Evolutionary conservation across 1,140 invertebrate species (phyloP).

Genomic region (Diorhabda sublineata): DNA sequence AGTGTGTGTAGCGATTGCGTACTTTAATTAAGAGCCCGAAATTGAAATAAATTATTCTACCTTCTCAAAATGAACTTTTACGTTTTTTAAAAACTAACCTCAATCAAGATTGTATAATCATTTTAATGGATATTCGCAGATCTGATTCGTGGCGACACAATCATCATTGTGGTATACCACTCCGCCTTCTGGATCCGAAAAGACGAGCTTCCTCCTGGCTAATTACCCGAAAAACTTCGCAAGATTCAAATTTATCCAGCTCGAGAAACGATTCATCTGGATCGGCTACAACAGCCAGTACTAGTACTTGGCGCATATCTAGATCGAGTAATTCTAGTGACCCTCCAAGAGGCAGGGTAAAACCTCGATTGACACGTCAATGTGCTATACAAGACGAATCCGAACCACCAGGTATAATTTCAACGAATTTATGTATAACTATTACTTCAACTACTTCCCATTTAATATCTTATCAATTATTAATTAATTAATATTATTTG

Average conservation of each 20-base stretch:
- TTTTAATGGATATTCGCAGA: slow-evolving; percentile 25
- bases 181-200: slow-evolving; percentile 69
- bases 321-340: slow-evolving; percentile 66
- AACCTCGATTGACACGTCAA: slow-evolving; percentile 71
- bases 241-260: slow-evolving; percentile 83
- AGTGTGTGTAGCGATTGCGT: too few relatives aligned
- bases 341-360: slow-evolving; percentile 44
- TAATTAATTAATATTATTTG: neutral
- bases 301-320: slow-evolving; percentile 78
- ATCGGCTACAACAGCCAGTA: slow-evolving; percentile 78
- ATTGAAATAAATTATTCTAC: too few relatives aligned
- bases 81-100: too few relatives aligned
- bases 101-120: too few relatives aligned
- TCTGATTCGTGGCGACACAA: slow-evolving; percentile 78
- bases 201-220: slow-evolving; percentile 79
- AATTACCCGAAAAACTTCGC: slow-evolving; percentile 81
- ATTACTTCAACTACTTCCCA: neutral
- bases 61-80: too few relatives aligned
- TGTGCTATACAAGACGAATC: slow-evolving; percentile 65
- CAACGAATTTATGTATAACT: neutral
- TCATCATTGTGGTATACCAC: slow-evolving; percentile 70
- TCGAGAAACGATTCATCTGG: slow-evolving; percentile 85
- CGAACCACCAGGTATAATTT: slow-evolving; percentile 54
- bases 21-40: too few relatives aligned
- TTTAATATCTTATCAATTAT: too few relatives aligned